Base-by-base conservation (phyloP, 1,140 invertebrate species). In the Cydia amplana region DNA sequence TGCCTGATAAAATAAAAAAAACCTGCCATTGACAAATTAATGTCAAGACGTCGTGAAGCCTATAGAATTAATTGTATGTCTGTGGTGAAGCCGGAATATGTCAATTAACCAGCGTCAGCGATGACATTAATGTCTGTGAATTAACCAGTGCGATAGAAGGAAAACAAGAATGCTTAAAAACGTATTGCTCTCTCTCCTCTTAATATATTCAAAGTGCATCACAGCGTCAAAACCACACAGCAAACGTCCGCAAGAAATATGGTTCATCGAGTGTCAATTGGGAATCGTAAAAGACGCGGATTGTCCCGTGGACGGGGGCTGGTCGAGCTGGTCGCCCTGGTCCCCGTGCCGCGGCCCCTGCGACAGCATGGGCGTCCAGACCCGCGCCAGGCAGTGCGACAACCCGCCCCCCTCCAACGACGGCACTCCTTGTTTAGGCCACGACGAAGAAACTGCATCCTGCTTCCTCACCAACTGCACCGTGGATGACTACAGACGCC, bases 221-320 rank as follows among this genome's bases (percentile, higher is more conserved):
- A 18, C n/a, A 7, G n/a, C 20, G 2, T 16, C 7, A 1, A 91
- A 87, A 74, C 89, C 89, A 4, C 75, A 76, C 12, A 75, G 76
- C 40, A 85, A 84, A 75, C 81, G 81, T 23, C 83, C 87, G 64
- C 81, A 85, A 63, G 83, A 80, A 23, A 79, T 87, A 4, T 92
- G 91, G 91, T 82, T 83, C 10, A 75, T 91, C 5, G 89, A 91
- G 83, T 92, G 91, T 76, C 85, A 88, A 49, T 76, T 92, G 55
- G 91, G 89, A 6, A 81, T 91, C 2, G 85, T 88, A 49, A 65
- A 77, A 5, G 89, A 92, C 72, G 65, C 80, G 4, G 89, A 91
- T 0, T 92, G 91, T 74, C 91, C 91, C 23, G 77, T 91, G 14
- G 89, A 91, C 40, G 91, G 91, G 18, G 85, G 86, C 7, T 92